Evolutionary conservation across 2,113 vertebrate species (phyloP), one percentile per base, ranked within the genome.

Genomic region (Heteronetta atricapilla): DNA sequence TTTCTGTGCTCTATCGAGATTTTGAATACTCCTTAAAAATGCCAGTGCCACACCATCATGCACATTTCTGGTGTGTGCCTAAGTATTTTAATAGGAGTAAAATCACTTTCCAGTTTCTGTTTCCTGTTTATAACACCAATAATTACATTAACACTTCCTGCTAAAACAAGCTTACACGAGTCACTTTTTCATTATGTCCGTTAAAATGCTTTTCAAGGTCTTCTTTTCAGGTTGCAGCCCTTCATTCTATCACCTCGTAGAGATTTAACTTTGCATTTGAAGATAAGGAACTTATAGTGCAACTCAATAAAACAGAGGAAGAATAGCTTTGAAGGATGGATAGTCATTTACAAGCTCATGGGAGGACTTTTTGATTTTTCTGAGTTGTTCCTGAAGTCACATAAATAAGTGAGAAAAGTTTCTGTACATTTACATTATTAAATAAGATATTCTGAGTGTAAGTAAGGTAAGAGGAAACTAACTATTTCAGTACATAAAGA

Each of bases 311-410:
- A 89, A 33, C 40, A 86, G 76, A 73, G 60, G 50, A 88, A 80
- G 34, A 64, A 82, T 53, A 86, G 36, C 21, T 92, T 94, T 94
- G 60, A 92, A 92, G 56, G 92, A 89, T 82, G 53, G 18, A 23
- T 78, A 89, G 72, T 86, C 48, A 92, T 82, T 89, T 89, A 69
- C 48, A 74, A 85, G 77, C 29, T 92, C 21, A 89, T 91, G 70
- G 66, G 77, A 86, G n/a, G 48, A 86, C 42, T 74, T 94, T 91
- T 69, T 70, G 63, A 1, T 36, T 88, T 94, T 86, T 89, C 88
- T 88, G 82, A 79, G 60, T 92, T 92, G 31, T 86, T 94, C 64
- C 72, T 82, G 59, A 82, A 86, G 72, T 89, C 60, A 53, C 38
- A 86, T 78, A 92, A 88, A 78, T 77, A 75, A 82, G 59, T 58